These are phyloP conservation scores for Spatula versicolor DNA, from an alignment of 2,797 vertebrate genomes.

Conservation along the genomic window DNA sequence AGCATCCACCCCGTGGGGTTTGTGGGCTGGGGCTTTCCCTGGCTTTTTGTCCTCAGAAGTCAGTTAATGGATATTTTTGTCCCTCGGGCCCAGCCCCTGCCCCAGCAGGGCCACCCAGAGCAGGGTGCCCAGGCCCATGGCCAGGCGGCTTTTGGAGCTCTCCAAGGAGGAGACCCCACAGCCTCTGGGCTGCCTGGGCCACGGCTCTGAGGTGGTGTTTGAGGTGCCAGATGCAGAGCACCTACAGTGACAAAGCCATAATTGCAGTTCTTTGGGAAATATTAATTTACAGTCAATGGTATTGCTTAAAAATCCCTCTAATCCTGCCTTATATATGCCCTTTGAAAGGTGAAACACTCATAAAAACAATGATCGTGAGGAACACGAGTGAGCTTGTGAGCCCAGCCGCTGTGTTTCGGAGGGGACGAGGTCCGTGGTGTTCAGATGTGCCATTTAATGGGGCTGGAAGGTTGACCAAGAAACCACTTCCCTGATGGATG, in stretches of 20 bases:
- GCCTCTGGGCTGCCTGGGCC: no score
- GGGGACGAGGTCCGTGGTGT: neutral
- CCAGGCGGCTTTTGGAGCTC: no score
- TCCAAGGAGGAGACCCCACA: no score
- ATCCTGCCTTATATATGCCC: neutral
- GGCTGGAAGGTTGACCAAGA: neutral
- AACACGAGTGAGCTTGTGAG: neutral
- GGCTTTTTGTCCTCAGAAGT: neutral
- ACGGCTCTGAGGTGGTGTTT: neutral
- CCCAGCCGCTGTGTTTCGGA: fast-evolving
- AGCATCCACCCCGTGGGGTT: fast-evolving
- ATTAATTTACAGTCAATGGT: neutral
- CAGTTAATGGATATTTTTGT: neutral
- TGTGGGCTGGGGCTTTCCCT: neutral
- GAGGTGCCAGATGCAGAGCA: neutral
- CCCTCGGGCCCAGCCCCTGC: no score
- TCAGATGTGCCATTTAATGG: neutral
- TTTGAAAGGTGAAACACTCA: neutral
- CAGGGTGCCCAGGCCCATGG: no score
- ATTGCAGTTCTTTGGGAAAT: neutral
- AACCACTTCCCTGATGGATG: neutral
- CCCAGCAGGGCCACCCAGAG: no score
- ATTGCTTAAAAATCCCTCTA: neutral
- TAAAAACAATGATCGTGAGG: fast-evolving
- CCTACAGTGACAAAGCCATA: fast-evolving